Conservation (phyloP, 2,888 invertebrate species). For the Lamellibrachia satsuma region DNA sequence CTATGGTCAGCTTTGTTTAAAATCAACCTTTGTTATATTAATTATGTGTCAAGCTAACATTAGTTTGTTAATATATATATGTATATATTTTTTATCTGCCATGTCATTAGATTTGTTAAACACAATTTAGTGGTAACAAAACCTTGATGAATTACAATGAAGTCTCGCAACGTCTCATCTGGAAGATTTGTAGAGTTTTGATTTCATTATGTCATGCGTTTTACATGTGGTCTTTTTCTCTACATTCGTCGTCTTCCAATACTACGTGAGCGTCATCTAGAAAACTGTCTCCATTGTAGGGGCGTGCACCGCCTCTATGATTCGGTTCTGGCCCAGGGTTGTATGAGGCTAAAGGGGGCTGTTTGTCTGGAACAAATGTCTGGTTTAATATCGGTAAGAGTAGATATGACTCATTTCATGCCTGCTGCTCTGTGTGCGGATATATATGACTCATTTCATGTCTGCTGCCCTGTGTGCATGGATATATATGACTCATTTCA, state of each 20-base stretch:
- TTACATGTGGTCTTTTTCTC: too few relatives aligned
- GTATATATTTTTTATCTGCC: not conserved
- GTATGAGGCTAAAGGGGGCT: too few relatives aligned
- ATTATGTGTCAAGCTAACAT: not conserved
- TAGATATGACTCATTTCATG: not conserved
- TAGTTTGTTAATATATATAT: not conserved
- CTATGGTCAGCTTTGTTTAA: not conserved
- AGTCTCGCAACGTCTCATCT: not conserved
- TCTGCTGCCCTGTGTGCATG: not conserved
- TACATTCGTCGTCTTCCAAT: too few relatives aligned
- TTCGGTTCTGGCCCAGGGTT: too few relatives aligned
- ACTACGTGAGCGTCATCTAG: too few relatives aligned
- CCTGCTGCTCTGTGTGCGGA: not conserved
- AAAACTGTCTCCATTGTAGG: too few relatives aligned
- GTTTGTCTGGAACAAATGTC: not conserved
- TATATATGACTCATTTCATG: not conserved
- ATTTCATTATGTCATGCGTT: not conserved
- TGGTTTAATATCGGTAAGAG: not conserved
- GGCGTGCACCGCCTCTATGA: too few relatives aligned
- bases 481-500: not conserved
- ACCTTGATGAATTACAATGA: not conserved
- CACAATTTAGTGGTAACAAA: too few relatives aligned
- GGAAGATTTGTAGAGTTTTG: not conserved
- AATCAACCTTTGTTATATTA: not conserved
- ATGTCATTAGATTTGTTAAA: not conserved